Percentiles rank a stretch among this genome's conserved stretches.
Conservation (phyloP, 1,140 invertebrate genomes). For the Bicyclus anynana region DNA sequence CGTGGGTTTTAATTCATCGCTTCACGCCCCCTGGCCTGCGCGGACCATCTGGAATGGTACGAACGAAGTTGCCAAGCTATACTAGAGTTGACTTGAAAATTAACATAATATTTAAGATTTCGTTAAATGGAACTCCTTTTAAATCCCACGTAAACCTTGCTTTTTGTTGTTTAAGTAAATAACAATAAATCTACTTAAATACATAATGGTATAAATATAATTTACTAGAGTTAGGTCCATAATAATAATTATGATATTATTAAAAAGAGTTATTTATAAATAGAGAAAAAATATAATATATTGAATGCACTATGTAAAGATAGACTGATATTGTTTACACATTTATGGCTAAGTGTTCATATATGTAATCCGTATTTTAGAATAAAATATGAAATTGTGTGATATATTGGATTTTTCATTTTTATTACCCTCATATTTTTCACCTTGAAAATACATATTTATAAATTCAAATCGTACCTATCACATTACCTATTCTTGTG, state of each 20-base stretch:
- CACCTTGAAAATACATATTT: neutral
- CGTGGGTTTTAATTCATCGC: too few species aligned
- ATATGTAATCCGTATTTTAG: conserved; percentile 20
- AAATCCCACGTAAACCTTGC: too few species aligned
- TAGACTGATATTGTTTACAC: conserved; percentile 23
- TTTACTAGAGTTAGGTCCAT: conserved; percentile 17
- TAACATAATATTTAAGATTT: too few species aligned
- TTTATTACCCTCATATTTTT: conserved; percentile 1
- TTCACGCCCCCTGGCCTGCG: too few species aligned
- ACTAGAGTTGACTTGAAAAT: too few species aligned
- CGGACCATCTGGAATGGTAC: too few species aligned
- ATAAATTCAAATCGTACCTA: neutral
- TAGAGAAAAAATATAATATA: conserved; percentile 24
- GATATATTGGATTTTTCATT: conserved; percentile 9
- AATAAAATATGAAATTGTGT: conserved; percentile 22
- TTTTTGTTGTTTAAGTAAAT: too few species aligned
- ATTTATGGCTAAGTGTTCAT: conserved; percentile 14
- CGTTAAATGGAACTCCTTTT: too few species aligned
- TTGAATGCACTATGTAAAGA: conserved; percentile 24
- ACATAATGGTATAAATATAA: too few species aligned
- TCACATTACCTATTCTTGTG: too few species aligned
- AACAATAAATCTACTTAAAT: neutral
- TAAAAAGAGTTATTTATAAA: conserved; percentile 21
- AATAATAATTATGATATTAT: conserved; percentile 4
- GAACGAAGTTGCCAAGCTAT: too few species aligned